Evolutionary conservation across 2,888 invertebrate species (phyloP), one percentile per base, ranked within the genome.

Genomic region (Nesidiocoris tenuis): DNA sequence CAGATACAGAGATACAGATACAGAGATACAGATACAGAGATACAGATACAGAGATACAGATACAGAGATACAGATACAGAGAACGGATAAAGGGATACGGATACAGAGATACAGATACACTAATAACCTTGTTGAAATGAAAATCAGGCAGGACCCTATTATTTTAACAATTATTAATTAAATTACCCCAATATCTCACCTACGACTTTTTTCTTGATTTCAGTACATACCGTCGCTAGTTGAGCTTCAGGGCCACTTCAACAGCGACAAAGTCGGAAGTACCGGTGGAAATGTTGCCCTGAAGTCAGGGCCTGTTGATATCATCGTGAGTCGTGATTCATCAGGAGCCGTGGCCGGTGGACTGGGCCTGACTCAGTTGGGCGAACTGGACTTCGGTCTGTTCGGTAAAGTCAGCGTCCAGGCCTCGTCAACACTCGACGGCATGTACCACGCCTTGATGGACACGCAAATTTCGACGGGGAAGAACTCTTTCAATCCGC

Each of bases 371-470:
- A 19, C 22, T 16, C 23, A 59, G 59, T 59, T 18, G 0, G 70
- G 59, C 16, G 17, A 70, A 23, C 22, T 70, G 7, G 3, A 16
- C n/a, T 9, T 70, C 1, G 72, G 72, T 16, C 39, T 16, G 9
- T 72, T 54, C 9, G 72, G 72, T 0, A 63, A 39, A 16, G 2
- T 72, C 19, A 39, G 25, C 12, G 2, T 72, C n/a, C 25, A 63
- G 23, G 63, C 18, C 1, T 19, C 19, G 21, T 7, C 61, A 17
- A 72, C 61, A 7, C 1, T 39, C 0, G 63, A 72, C 7, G 72
- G 72, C 2, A 9, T 54, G 61, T 72, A 54, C 54, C 18, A 18
- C 9, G 72, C 72, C 1, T 1, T 61, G 19, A 21, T 72, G 1
- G 54, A 63, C 21, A 63, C 56, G 9, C 54, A 61, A 22, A 17